Evolutionary conservation across 2,888 invertebrate species (phyloP).

Genomic region (Agrotis clavis): DNA sequence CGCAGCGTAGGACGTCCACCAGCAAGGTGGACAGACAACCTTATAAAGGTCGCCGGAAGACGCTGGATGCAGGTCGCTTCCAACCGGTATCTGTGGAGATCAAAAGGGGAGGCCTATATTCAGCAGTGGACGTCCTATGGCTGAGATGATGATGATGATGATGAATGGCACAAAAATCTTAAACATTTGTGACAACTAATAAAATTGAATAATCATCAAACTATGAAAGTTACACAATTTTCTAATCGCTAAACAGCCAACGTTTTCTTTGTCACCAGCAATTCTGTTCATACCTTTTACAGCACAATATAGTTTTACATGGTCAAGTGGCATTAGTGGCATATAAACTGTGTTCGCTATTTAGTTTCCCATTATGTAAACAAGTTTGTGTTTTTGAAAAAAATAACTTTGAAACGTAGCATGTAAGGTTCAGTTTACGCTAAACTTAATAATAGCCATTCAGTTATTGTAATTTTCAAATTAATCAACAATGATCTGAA

Average conservation of each 20-base stretch:
- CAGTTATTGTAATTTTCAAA: too few relatives aligned
- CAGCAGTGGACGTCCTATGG: too few relatives aligned
- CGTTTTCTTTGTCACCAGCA: conserved; percentile 12
- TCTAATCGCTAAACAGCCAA: neutral
- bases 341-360: neutral
- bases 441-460: neutral
- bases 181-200: neutral
- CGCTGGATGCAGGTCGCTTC: too few relatives aligned
- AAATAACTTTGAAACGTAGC: neutral
- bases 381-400: neutral
- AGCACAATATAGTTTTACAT: conserved; percentile 21
- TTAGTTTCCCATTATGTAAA: neutral
- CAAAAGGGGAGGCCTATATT: too few relatives aligned
- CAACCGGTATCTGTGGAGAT: too few relatives aligned
- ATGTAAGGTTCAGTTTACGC: neutral
- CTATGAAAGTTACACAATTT: conserved; percentile 4
- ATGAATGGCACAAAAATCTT: too few relatives aligned
- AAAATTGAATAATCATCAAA: neutral
- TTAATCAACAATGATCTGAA: too few relatives aligned
- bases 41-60: too few relatives aligned
- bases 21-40: too few relatives aligned
- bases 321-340: conserved; percentile 11
- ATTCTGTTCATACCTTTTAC: conserved; percentile 25
- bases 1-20: too few relatives aligned
- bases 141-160: too few relatives aligned